These are phyloP conservation scores for Cromileptes altivelis DNA, from an alignment of 2,113 vertebrate genomes.

Conservation along the genomic window DNA sequence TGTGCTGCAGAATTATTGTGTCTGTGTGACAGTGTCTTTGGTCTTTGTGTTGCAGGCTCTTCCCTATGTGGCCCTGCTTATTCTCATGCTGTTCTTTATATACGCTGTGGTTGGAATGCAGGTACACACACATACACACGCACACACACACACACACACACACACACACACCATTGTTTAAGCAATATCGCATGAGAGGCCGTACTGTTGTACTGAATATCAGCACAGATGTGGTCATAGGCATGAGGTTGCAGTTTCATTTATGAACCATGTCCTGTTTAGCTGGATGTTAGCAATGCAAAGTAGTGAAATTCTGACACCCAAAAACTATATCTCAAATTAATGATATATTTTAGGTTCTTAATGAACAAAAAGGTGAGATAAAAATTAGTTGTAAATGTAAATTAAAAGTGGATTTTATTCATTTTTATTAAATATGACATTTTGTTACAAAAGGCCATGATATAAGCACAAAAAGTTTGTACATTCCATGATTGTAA, in stretches of 20 bases:
- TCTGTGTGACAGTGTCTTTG: neutral
- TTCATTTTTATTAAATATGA: neutral
- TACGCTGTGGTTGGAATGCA: constrained; percentile 98
- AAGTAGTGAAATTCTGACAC: neutral
- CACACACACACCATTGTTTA: too few relatives aligned
- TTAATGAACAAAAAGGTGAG: neutral
- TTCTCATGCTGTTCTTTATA: constrained; percentile 97
- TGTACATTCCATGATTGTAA: neutral
- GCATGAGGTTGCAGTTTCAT: too few relatives aligned
- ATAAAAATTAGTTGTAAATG: too few relatives aligned
- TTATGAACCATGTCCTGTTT: neutral
- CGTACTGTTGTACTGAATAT: too few relatives aligned
- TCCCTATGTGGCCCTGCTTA: constrained; percentile 93
- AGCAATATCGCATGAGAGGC: too few relatives aligned
- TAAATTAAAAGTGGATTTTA: too few relatives aligned
- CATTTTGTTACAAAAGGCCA: neutral
- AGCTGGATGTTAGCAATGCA: neutral
- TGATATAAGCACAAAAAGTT: neutral
- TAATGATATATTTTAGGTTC: neutral
- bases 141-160: neutral
- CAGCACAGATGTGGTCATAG: too few relatives aligned
- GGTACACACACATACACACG: constrained; percentile 74
- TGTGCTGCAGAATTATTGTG: neutral
- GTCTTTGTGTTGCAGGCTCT: constrained; percentile 85
- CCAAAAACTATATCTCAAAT: neutral